Percentiles rank a stretch among this genome's conserved stretches.
These are phyloP conservation scores for Eulimnadia texana DNA, from an alignment of 1,140 invertebrate genomes.

Conservation along the genomic window DNA sequence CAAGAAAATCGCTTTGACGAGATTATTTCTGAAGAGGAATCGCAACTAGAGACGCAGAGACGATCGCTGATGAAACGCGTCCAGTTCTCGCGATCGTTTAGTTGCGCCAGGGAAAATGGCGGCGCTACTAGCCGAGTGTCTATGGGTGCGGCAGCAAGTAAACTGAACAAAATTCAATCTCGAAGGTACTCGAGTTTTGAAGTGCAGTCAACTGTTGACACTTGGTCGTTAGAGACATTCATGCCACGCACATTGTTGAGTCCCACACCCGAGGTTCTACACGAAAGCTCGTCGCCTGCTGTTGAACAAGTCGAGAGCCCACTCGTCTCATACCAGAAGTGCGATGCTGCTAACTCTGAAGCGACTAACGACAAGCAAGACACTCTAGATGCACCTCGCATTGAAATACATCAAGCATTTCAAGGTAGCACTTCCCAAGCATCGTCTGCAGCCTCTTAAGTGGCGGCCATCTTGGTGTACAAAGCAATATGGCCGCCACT, in stretches of 20 bases:
- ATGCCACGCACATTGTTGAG: slow-evolving; percentile 1
- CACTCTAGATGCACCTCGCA: not conserved
- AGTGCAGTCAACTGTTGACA: not conserved
- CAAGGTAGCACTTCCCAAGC: not conserved
- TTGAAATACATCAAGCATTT: not conserved
- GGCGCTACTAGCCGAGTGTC: not conserved
- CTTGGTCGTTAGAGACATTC: not conserved
- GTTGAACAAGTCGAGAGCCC: not conserved
- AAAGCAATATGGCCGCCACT: too few species aligned
- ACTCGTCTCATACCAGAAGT: not conserved
- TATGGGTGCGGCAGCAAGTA: not conserved
- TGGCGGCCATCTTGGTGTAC: too few species aligned
- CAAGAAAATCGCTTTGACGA: not conserved
- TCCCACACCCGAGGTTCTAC: not conserved
- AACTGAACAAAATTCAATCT: not conserved
- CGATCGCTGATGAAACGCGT: slow-evolving; percentile 2
- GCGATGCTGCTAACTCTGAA: too few species aligned
- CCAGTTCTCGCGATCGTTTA: slow-evolving; percentile 5
- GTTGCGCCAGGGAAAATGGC: not conserved
- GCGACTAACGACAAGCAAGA: too few species aligned
- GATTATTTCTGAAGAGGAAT: not conserved
- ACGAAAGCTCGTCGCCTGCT: not conserved
- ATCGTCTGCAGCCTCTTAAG: too few species aligned
- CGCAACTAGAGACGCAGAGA: not conserved
- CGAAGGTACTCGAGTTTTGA: not conserved